phyloP scores from a whole-genome alignment of 2,113 vertebrate species.

The Corythaixoides concolor region DNA sequence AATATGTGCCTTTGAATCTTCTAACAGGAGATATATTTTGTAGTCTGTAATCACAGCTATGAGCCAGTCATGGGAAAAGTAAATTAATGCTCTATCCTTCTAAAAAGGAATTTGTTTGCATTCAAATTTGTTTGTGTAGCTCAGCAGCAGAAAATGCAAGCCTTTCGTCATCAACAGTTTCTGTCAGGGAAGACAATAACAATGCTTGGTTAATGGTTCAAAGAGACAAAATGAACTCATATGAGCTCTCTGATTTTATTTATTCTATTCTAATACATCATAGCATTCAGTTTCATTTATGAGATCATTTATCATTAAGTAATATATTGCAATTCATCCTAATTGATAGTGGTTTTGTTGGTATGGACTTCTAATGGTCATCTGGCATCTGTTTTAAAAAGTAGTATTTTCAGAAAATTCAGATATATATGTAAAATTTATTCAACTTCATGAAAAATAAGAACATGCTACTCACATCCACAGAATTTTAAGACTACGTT shows the following conservation, averaged over 20 bases:
- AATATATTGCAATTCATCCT: slow-evolving; percentile 11
- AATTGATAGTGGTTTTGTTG: neutral
- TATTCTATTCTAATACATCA: slow-evolving; percentile 47
- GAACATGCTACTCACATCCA: neutral
- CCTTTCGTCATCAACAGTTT: neutral
- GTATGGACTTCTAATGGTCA: neutral
- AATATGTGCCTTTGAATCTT: neutral
- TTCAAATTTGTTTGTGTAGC: slow-evolving; percentile 1
- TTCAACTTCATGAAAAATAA: neutral
- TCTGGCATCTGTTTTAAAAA: neutral
- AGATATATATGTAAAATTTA: neutral
- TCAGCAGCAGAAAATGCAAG: slow-evolving; percentile 39
- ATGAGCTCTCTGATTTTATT: slow-evolving; percentile 25
- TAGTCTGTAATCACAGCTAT: neutral
- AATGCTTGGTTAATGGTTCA: slow-evolving; percentile 48
- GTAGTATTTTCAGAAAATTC: neutral
- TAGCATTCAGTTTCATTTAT: slow-evolving; percentile 21
- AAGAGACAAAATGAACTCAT: slow-evolving; percentile 38
- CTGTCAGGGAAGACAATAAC: slow-evolving; percentile 19
- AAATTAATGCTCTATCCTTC: neutral
- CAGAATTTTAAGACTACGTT: neutral
- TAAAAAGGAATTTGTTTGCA: neutral
- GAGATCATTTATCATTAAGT: slow-evolving; percentile 16
- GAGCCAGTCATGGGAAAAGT: neutral
- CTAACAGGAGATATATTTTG: neutral